Conservation (phyloP, 2,888 invertebrate species). For the Mellilla xanthometata region DNA sequence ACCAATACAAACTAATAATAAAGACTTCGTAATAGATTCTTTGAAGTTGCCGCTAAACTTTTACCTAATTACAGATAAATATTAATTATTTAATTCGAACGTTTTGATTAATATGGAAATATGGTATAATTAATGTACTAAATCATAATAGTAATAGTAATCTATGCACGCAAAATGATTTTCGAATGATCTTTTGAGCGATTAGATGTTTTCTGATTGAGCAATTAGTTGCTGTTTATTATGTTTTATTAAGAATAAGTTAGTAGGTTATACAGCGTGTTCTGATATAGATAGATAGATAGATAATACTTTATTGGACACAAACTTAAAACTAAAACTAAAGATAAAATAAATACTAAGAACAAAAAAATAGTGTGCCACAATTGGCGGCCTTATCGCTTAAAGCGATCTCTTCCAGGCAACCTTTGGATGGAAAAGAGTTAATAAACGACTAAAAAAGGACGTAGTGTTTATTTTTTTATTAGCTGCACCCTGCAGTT, state of each 20-base stretch:
- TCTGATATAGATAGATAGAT: no score
- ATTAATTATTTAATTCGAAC: constrained; percentile 31
- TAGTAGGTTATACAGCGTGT: no score
- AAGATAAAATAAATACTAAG: no score
- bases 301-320: no score
- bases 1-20: constrained; percentile 25
- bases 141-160: constrained; percentile 35
- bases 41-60: constrained; percentile 54
- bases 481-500: no score
- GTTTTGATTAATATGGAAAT: constrained; percentile 54
- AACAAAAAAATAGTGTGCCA: no score
- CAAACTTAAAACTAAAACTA: no score
- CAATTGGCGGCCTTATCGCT: no score
- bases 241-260: constrained; percentile 4
- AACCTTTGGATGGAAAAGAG: no score
- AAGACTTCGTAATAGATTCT: constrained; percentile 26
- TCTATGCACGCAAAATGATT: constrained; percentile 37
- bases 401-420: no score
- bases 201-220: constrained; percentile 55
- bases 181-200: constrained; percentile 20
- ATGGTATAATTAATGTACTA: constrained; percentile 50
- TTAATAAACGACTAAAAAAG: no score
- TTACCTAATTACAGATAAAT: constrained; percentile 56
- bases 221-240: constrained; percentile 40
- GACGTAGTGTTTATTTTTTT: no score